Percentiles rank a stretch among this genome's conserved stretches.
Conservation (phyloP, 2,797 vertebrate species). For the Hemitrygon akajei region DNA sequence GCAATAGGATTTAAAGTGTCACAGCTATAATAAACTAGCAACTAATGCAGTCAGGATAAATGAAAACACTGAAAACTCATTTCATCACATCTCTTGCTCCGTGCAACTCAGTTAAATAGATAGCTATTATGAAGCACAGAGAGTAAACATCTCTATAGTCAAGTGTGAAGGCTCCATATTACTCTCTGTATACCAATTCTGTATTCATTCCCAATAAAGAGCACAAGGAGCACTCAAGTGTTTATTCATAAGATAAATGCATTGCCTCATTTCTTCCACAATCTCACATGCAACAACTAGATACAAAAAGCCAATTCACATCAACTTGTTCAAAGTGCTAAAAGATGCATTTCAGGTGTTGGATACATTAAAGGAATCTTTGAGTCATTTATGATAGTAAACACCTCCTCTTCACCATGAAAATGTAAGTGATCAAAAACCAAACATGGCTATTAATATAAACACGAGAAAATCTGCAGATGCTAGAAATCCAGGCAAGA, state of each 20-base stretch:
- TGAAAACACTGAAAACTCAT: neutral
- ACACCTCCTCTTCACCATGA: neutral
- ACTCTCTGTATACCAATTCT: neutral
- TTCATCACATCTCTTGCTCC: neutral
- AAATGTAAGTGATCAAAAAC: neutral
- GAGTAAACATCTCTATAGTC: neutral
- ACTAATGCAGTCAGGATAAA: neutral
- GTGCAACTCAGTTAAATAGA: neutral
- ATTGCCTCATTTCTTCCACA: neutral
- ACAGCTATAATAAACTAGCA: neutral
- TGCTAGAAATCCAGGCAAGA: too few relatives aligned
- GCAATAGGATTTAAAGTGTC: neutral
- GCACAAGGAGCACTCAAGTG: neutral
- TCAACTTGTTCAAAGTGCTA: neutral
- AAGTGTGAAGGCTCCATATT: neutral
- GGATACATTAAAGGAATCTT: neutral
- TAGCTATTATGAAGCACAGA: neutral
- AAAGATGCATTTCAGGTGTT: neutral
- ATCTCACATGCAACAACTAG: constrained; percentile 37
- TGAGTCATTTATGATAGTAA: neutral
- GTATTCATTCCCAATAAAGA: neutral
- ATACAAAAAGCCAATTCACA: neutral
- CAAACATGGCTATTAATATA: neutral
- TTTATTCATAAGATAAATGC: neutral
- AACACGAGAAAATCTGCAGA: too few relatives aligned